phyloP scores from a whole-genome alignment of 2,113 vertebrate genomes.

The Solenodon paradoxus region DNA sequence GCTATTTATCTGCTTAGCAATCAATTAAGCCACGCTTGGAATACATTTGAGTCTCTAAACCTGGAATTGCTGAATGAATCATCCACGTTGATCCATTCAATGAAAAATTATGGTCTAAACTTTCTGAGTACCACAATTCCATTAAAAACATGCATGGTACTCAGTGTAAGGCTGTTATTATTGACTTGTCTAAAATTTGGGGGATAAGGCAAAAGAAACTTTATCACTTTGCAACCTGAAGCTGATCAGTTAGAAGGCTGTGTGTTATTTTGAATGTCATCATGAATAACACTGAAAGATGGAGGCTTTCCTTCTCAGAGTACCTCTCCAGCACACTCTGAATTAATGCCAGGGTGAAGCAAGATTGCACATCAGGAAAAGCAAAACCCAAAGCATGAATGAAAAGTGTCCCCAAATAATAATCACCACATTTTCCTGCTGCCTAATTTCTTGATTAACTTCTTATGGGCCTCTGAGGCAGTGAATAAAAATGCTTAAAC shows the following conservation, averaged over 20 bases:
- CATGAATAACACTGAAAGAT: background rate
- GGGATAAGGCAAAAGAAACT: background rate
- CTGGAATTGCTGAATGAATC: background rate
- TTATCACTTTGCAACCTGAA: background rate
- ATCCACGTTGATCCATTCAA: background rate
- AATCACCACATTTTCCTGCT: slow-evolving; percentile 11
- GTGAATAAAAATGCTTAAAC: slow-evolving; percentile 71
- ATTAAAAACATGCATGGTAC: background rate
- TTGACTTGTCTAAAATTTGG: background rate
- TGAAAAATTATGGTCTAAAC: background rate
- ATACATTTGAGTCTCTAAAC: background rate
- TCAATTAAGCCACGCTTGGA: background rate
- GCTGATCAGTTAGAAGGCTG: background rate
- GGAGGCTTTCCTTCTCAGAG: background rate
- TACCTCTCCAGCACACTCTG: background rate
- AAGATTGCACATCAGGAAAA: background rate
- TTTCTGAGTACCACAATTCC: background rate
- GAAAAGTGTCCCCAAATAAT: background rate
- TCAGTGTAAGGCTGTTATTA: background rate
- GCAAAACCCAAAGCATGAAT: background rate
- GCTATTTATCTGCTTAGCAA: background rate
- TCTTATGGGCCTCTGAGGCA: slow-evolving; percentile 61
- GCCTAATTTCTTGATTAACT: slow-evolving; percentile 40
- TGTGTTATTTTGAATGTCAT: slow-evolving; percentile 5
- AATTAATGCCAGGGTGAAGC: background rate